Base-by-base conservation (phyloP, 2,888 invertebrate species). In the Siphonodentalium dalli region DNA sequence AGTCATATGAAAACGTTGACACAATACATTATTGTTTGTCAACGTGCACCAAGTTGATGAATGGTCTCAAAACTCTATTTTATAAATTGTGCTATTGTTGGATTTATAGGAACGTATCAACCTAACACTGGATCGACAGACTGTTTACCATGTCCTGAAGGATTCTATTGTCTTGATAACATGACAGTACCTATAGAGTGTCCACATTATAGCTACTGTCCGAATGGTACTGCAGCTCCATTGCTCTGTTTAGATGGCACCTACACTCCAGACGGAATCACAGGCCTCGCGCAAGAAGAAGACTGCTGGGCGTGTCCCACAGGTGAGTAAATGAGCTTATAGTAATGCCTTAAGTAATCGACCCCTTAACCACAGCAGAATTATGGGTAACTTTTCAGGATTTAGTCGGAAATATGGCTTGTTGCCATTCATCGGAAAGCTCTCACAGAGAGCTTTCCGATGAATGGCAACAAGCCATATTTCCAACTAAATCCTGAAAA, bases 121-220 rank as follows among this genome's bases (percentile, higher is more conserved):
- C 70, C 72, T 5, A 48, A 50, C 7, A 11, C 23, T 7, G 76
- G 72, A 8, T 37, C 57, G 24, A 63, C 42, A 5, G 45, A 42
- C 45, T 79, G 79, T 49, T 27, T 61, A 0, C 21, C 47, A 0
- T 76, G 76, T 46, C 72, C 73, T 3, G 64, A 58, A 26, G 74
- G 76, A 0, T 66, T 40, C 31, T 68, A 66, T 45, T 76, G 76
- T 47, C 46, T 61, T 27, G 53, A 59, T 27, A 78, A 77, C 60
- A 73, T 71, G 24, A 69, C 65, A 24, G 28, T 55, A 2, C 77
- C 78, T 7, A 52, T 65, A 13, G 58, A 61, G 5, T 79, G 79
- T 54, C 75, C 76, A 8, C 59, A 69, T 0, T 74, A 71, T 57
- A 62, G 66, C n/a, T 79, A 69, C 65, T 79, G 79, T 57, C 75